phyloP scores from a whole-genome alignment of 2,888 invertebrate genomes.

The Lysandra coridon region DNA sequence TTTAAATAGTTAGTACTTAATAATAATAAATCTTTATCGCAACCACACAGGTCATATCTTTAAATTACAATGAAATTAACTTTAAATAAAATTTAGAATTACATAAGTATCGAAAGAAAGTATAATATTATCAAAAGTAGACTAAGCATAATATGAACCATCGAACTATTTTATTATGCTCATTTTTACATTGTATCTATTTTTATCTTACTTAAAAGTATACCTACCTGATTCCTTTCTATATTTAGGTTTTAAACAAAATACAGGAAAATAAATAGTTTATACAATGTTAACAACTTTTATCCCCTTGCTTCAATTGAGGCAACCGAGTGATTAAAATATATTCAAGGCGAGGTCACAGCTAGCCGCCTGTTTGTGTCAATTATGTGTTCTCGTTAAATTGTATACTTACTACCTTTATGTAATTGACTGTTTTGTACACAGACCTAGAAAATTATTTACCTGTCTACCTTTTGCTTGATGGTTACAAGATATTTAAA shows the following conservation, averaged over 20 bases:
- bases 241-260: not conserved
- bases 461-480: no score
- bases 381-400: not conserved
- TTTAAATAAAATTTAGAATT: no score
- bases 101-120: no score
- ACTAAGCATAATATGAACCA: no score
- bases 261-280: no score
- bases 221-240: not conserved
- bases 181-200: no score
- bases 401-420: not conserved
- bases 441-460: not conserved
- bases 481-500: not conserved
- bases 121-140: no score
- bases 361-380: not conserved
- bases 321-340: not conserved
- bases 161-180: no score
- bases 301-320: not conserved
- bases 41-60: no score
- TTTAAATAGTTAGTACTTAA: no score
- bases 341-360: conserved; percentile 14
- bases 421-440: not conserved
- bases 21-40: no score
- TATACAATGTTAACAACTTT: conserved; percentile 1
- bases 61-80: no score
- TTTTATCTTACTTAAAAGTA: not conserved